A percentile compares a stretch with the other conserved stretches of the same genome.
These are phyloP conservation scores for Epizoanthus stellaris DNA, from an alignment of 92 coral and sea anemone genomes.

Conservation along the genomic window DNA sequence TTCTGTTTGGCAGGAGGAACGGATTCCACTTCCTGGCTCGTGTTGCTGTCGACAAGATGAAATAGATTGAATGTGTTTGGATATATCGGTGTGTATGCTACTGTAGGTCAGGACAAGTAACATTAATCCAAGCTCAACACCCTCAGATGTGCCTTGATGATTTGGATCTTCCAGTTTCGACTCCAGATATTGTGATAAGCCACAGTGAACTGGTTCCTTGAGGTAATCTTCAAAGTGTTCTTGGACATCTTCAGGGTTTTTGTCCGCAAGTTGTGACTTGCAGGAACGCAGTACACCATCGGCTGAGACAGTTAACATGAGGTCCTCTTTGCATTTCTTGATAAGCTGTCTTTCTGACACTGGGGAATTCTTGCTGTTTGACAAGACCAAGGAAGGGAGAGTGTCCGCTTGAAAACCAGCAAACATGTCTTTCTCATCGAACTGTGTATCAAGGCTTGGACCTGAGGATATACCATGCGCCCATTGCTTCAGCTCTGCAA, in stretches of 20 bases:
- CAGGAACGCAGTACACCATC: constrained; percentile 48
- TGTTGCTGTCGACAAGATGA: too few species aligned
- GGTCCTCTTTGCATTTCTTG: constrained; percentile 52
- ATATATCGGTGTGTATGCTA: constrained; percentile 48
- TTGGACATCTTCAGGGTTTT: constrained; percentile 30
- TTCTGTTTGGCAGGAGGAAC: constrained; percentile 40
- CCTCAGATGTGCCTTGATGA: not conserved
- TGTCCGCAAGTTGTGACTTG: constrained; percentile 33
- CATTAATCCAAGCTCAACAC: constrained; percentile 20
- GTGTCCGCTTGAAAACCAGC: constrained; percentile 63
- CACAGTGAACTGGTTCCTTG: constrained; percentile 36
- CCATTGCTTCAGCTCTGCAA: constrained; percentile 43
- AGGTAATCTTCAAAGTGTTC: constrained; percentile 20
- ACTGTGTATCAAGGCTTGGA: constrained; percentile 28
- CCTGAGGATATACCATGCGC: constrained; percentile 33
- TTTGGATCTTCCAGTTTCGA: not conserved
- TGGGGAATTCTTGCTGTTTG: constrained; percentile 19
- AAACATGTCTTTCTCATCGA: constrained; percentile 57
- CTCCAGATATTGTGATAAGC: constrained; percentile 26
- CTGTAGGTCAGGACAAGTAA: constrained; percentile 51
- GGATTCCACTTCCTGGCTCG: too few species aligned
- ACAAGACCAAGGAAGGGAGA: constrained; percentile 56
- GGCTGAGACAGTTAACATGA: constrained; percentile 50
- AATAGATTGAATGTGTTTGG: constrained; percentile 1
- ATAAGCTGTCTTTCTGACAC: not conserved